Base-by-base conservation (phyloP, 2,888 invertebrate species). In the Acronicta alni region DNA sequence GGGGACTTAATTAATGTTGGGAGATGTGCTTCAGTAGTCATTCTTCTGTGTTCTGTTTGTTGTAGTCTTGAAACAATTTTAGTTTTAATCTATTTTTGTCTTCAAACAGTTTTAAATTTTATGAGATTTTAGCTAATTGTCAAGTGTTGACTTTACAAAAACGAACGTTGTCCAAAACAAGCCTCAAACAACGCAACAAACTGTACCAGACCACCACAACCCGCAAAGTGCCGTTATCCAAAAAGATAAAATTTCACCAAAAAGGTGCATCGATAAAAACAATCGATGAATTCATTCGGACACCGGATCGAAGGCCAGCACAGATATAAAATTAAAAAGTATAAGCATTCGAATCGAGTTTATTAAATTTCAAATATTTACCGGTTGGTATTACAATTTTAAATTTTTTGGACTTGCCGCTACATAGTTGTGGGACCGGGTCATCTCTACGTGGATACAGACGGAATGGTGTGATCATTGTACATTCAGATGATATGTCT, bases 321-420 rank as follows among this genome's bases (percentile, higher is more conserved):
- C 85, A 86, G 88, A 90, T 91, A 89, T 89, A 88, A 90, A 92
- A 93, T 93, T 93, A 93, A 93, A 93, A 94, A 93, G 93, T 94
- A 92, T 93, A 93, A 94, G 87, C 86, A 88, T 80, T 80, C 85
- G 81, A 84, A 78, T 84, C 87, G 85, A 85, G 83, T 89, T 89
- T 91, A 91, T 92, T 91, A 91, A 91, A 92, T 93, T 93, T 93
- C 92, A 92, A 92, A 93, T 93, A 90, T 91, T 89, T 76, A 88
- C 87, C 80, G 86, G 84, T 79, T 77, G 80, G 74, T 84, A 92
- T 93, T 93, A 92, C 86, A 92, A 93, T 93, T 93, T 93, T 83
- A 93, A 91, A 93, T 93, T 89, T 81, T 60, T 18, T 47, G 45
- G 72, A 67, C 52, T 63, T 64, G 65, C 52, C 51, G 67, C 58